Base-by-base conservation (phyloP, 2,888 invertebrate species). In the Glyphotaelius pellucidus region DNA sequence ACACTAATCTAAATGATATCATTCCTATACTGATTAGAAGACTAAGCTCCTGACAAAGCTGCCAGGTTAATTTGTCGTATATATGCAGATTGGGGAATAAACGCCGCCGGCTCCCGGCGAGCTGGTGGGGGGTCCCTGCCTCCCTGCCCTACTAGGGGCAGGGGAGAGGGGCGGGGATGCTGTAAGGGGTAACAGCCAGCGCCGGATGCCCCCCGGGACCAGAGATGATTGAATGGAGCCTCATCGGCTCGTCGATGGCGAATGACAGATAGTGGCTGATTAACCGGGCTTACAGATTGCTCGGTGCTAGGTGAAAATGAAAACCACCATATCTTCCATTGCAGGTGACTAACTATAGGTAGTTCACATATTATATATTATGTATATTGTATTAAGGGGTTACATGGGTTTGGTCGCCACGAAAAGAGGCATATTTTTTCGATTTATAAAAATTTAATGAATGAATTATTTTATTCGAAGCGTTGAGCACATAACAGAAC, bases 31-130 rank as follows among this genome's bases (percentile, higher is more conserved):
- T 87, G 52, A 87, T 87, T 87, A 87, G 67, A 67, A 87, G 30
- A 19, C 67, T 67, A 87, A 87, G 52, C 31, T 52, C 80, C 38
- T 38, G 35, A 30, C 80, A 89, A 89, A 89, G 80, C 89, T 80
- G 89, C n/a, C 89, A 80, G 80, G 80, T 89, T 89, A 89, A 89
- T 89, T 89, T 89, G 89, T 80, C 89, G 89, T 89, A 89, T 80
- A 80, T 89, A 89, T 89, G 89, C 89, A 89, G 79, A 89, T 89
- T 89, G 80, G 80, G 38, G 80, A 89, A 80, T 80, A 80, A 89
- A 79, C 88, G 52, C 35, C 38, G n/a, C n/a, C 89, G 80, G 42
- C n/a, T 80, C 89, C 38, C 89, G 38, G 1, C 30, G 32, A 30
- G 19, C 30, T 19, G 31, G 25, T 38, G 11, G 52, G 88, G 79